Evolutionary conservation across 2,797 vertebrate genomes (phyloP), one percentile per base, ranked within the genome.

Genomic region (Rhinoraja longicauda): DNA sequence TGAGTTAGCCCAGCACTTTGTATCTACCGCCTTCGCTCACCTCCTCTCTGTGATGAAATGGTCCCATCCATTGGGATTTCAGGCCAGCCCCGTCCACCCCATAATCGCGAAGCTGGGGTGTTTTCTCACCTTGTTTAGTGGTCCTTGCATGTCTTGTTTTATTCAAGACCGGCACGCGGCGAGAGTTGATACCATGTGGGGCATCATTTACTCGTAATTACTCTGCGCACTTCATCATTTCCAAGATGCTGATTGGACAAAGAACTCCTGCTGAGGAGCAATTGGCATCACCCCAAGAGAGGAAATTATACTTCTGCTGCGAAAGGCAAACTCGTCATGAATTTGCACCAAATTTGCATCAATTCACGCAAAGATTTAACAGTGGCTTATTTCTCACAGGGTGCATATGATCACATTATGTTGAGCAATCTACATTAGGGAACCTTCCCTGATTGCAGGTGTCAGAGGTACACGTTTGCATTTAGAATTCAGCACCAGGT

Each of bases 291-390:
- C 84, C 84, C 17, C 59, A 21, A 88, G 84, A 67, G 84, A 67
- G 84, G n/a, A 88, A 88, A 67, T 88, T 64, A 88, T 88, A n/a
- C 62, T 36, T 88, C 32, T 64, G 29, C 59, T 21, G 62, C 17
- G 36, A 67, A 67, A 88, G 64, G 84, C n/a, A 88, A 84, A 88
- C n/a, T 67, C 21, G n/a, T 62, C 62, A 32, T n/a, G 62, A 45
- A 88, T 67, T 88, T 88, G n/a, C n/a, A 67, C 84, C 36, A 15
- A 88, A 88, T 88, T 32, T 88, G 84, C 84, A 32, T 88, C 84
- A 67, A 36, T 88, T 67, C 62, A 36, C 64, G 84, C 67, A n/a
- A 88, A 67, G 32, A 9, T 9, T 67, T 64, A 88, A 67, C 32
- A n/a, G 6, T 21, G 15, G n/a, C 62, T 88, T 36, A 17, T 88